Evolutionary conservation across 2,888 invertebrate genomes (phyloP).

Genomic region (Cheilosia grossa): DNA sequence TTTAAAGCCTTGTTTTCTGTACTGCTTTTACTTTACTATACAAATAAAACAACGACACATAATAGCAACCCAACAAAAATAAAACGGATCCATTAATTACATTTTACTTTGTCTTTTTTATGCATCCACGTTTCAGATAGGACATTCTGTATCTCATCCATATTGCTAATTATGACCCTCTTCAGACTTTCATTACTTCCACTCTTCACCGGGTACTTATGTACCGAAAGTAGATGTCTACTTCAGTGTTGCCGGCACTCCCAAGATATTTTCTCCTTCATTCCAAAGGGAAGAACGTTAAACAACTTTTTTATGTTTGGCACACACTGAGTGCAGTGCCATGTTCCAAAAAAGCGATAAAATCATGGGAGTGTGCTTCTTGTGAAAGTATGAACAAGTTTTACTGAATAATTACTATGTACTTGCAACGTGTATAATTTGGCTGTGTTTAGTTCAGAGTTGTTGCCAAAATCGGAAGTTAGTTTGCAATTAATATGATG

Average conservation of each 20-base stretch:
- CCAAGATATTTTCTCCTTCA: constrained; percentile 18
- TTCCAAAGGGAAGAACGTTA: constrained; percentile 20
- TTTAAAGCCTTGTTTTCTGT: no score
- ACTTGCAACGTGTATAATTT: not conserved
- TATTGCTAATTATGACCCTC: constrained; percentile 37
- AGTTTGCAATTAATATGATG: no score
- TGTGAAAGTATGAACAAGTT: constrained; percentile 39
- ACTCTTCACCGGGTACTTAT: constrained; percentile 49
- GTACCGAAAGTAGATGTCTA: constrained; percentile 35
- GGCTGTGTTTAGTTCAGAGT: not conserved
- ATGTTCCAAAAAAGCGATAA: constrained; percentile 61
- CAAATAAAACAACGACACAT: no score
- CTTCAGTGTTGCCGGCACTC: not conserved
- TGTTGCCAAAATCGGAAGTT: not conserved
- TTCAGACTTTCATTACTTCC: constrained; percentile 56
- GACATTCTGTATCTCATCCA: constrained; percentile 31
- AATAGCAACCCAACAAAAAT: no score
- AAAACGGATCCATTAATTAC: not conserved
- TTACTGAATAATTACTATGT: constrained; percentile 1
- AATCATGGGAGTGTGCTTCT: constrained; percentile 44
- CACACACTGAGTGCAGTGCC: constrained; percentile 42
- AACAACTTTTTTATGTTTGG: constrained; percentile 37
- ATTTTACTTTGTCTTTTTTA: not conserved
- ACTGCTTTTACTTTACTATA: no score
- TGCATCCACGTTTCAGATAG: not conserved